Base-by-base conservation (phyloP, 1,140 invertebrate genomes). In the Micrasema longulum region DNA sequence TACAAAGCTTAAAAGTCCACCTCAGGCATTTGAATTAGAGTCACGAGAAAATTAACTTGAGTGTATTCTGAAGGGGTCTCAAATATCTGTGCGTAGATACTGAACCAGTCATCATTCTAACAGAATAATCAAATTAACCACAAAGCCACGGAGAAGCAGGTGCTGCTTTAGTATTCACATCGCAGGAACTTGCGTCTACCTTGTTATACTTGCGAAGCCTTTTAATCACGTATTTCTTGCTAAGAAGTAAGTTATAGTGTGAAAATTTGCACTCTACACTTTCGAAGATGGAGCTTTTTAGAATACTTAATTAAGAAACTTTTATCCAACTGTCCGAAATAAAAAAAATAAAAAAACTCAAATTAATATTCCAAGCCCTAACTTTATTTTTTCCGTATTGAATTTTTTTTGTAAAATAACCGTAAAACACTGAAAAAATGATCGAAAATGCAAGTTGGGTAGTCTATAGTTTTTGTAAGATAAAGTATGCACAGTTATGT, bases 101-200 rank as follows among this genome's bases (percentile, higher is more conserved):
- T n/a, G 45, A 69, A 69, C 52, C 67, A 69, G 67, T 69, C 47
- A 60, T 69, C 55, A 69, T 36, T 31, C 36, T 60, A 62, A 69
- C 67, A 16, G 53, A 47, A 62, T 69, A 60, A 69, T 60, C 22
- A 47, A 69, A 48, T 62, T 60, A 60, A 69, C 67, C 67, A 45
- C 67, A 62, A 69, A 69, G 52, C 67, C 55, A n/a, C 55, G 36
- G n/a, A 9, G 41, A 35, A 16, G 43, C 67, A 45, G 55, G 45
- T 35, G 26, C 53, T 69, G n/a, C 53, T 62, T 69, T 69, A 20
- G 67, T 69, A 69, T 69, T 69, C 67, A 69, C 55, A 53, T 68
- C 50, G 45, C 65, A 55, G 12, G 35, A 26, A 18, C 35, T 43
- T 68, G 14, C 50, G 35, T 68, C 65, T 36, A 47, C 62, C 22